Evolutionary conservation across 2,888 invertebrate species (phyloP), one percentile per base, ranked within the genome.

Genomic region (Euplagia quadripunctaria): DNA sequence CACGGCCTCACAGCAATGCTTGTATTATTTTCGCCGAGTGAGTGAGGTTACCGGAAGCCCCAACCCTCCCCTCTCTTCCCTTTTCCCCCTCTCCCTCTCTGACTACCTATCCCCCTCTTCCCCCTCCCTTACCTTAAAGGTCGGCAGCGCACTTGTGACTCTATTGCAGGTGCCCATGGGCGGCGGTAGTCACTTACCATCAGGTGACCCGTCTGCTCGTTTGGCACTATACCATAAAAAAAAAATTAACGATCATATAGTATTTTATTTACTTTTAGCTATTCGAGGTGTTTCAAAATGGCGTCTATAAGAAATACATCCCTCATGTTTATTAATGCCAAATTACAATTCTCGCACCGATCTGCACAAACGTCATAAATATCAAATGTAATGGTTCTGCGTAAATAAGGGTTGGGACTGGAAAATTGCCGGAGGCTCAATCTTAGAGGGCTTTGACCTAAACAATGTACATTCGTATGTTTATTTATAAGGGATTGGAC

Each of bases 391-490:
- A 72, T 68, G 52, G 41, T 17, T 46, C 41, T 46, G 52, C 16
- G 72, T 72, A 72, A 72, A 68, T 64, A 72, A 49, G 71, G 71
- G 70, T 12, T 41, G 65, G 51, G 63, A 46, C 16, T 72, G 67
- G 67, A 51, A 17, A 61, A 51, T 9, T 63, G 71, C 63, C 71
- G 17, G 61, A 67, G 67, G 49, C 66, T 51, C 41, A 17, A 51
- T 66, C 65, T 65, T 51, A n/a, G 31, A 42, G 71, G 63, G 49
- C 51, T 63, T 67, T 63, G 61, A 72, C 66, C 67, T 61, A 11
- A 51, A 41, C 51, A 51, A 49, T 16, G 51, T 51, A 66, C 66
- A 63, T 63, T 12, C 16, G 11, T 14, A 61, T 20, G 6, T 61
- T 4, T 20, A 31, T 61, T 31, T 61, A 61, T 6, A 61, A 61